Evolutionary conservation across 2,888 invertebrate genomes (phyloP), one percentile per base, ranked within the genome.

Genomic region (Leptopilina myrica): DNA sequence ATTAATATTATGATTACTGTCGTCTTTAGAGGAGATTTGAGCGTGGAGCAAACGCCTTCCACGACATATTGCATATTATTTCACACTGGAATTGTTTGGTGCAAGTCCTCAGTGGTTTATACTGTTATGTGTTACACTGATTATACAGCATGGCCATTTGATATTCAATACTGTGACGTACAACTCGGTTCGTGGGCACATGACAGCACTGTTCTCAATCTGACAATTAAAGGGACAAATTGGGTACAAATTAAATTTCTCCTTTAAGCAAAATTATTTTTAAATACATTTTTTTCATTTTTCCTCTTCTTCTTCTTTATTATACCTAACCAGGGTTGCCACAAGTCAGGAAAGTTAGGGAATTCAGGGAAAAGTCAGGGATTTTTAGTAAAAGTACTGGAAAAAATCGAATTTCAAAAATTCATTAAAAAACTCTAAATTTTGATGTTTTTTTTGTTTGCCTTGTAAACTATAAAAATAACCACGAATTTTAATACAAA

Each of bases 101-200:
- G 73, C 33, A 26, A 73, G 53, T 73, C 73, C 8, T 56, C 53
- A 8, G 53, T 33, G 14, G 56, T 73, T 2, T 73, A 73, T 33
- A 73, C 73, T 14, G 73, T 73, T 4, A 56, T 53, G 33, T 73
- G 73, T 33, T 4, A 73, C 14, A 73, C 73, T 26, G 73, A 73
- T 56, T 73, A 56, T 56, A 73, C 73, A 3, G n/a, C 33, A 33
- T 73, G 73, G 73, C 73, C 73, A 7, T 73, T 33, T 56, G 73
- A 73, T n/a, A 53, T 73, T 9, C 73, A 73, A n/a, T 73, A 73
- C 53, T 73, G 73, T 73, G 56, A 73, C 11, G 56, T 73, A 5
- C 33, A 56, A 56, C 14, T 73, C 9, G 73, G 73, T 12, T 73
- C 73, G n/a, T 73, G 73, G 73, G 33, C 73, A 8, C 40, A 73